phyloP scores from a whole-genome alignment of 2,113 vertebrate species.

The Tragelaphus imberbis region DNA sequence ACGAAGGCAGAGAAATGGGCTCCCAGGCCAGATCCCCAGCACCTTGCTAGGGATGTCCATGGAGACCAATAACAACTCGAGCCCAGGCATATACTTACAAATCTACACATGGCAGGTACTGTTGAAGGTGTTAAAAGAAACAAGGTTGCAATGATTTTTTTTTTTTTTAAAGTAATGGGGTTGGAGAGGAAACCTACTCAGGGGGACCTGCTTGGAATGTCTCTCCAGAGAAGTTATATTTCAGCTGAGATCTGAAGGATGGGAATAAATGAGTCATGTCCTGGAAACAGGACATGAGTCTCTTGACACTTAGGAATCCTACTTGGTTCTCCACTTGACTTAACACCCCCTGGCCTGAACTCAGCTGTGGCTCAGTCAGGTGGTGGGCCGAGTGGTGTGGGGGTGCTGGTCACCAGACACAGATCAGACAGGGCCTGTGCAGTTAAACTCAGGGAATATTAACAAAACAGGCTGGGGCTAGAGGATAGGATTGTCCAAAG shows the following conservation, averaged over 20 bases:
- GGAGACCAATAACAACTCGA: background rate
- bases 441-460: background rate
- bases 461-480: background rate
- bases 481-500: background rate
- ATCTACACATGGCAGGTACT: background rate
- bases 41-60: background rate
- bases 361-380: background rate
- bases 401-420: background rate
- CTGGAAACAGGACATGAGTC: background rate
- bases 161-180: background rate
- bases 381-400: accelerated
- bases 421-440: background rate
- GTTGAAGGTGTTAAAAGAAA: background rate
- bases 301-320: background rate
- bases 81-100: background rate
- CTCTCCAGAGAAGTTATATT: background rate
- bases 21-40: background rate
- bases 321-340: background rate
- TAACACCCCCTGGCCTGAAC: background rate
- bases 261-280: background rate
- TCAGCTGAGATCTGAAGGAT: background rate
- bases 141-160: background rate
- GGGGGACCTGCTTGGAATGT: background rate
- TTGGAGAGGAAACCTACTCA: background rate
- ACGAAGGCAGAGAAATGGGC: background rate